A percentile compares a stretch with the other conserved stretches of the same genome.
These are phyloP conservation scores for Troglohyphantes excavatus DNA, from an alignment of 2,888 invertebrate genomes.

Conservation along the genomic window DNA sequence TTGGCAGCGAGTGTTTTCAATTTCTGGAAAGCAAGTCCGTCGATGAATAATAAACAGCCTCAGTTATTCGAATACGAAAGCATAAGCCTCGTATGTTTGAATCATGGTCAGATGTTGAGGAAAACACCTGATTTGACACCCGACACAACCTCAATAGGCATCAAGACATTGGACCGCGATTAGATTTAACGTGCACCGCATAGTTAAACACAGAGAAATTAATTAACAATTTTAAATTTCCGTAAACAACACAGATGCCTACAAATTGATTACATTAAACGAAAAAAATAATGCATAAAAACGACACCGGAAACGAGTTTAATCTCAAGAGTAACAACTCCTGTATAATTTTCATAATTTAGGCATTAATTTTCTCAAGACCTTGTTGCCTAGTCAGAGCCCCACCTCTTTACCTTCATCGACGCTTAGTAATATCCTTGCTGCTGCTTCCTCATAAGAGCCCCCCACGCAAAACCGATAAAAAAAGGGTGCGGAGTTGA, in stretches of 20 bases:
- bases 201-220: too few species aligned
- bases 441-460: constrained; percentile 39
- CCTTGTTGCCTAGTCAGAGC: constrained; percentile 31
- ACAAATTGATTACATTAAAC: too few species aligned
- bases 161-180: too few species aligned
- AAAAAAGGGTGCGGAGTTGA: constrained; percentile 39
- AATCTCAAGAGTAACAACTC: background rate
- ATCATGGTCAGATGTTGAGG: too few species aligned
- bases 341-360: background rate
- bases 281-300: too few species aligned
- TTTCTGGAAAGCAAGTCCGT: background rate
- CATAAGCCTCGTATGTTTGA: too few species aligned
- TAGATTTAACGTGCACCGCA: too few species aligned
- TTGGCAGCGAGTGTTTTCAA: background rate
- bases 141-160: too few species aligned
- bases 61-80: too few species aligned
- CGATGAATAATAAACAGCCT: background rate
- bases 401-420: constrained; percentile 63
- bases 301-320: background rate
- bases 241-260: too few species aligned
- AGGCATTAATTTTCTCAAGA: constrained; percentile 41
- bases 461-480: constrained; percentile 35
- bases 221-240: too few species aligned
- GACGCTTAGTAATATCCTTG: background rate
- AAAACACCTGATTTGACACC: too few species aligned